These are phyloP conservation scores for Chrysogorgia sp. DNA, from an alignment of 92 coral and sea anemone genomes.

Conservation along the genomic window DNA sequence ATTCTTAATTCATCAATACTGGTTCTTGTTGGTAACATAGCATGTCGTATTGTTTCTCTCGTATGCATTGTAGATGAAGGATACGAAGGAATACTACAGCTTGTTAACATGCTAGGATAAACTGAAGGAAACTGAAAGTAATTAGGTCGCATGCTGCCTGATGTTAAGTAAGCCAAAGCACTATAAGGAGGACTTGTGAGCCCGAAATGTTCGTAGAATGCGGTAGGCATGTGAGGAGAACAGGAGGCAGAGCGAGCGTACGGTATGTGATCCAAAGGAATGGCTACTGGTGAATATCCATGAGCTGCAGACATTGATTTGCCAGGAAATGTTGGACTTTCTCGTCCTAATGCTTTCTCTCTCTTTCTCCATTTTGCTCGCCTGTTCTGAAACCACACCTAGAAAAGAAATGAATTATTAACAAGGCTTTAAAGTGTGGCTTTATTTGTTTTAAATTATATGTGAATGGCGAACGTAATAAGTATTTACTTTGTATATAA, in stretches of 20 bases:
- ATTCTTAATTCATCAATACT: slow-evolving; percentile 38
- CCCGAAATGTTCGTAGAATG: slow-evolving; percentile 31
- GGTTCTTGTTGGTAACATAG: slow-evolving; percentile 2
- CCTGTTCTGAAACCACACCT: slow-evolving; percentile 99
- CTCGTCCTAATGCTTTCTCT: slow-evolving; percentile 95
- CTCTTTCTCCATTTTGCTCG: slow-evolving; percentile 98
- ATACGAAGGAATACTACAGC: slow-evolving; percentile 17
- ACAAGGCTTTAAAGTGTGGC: background rate
- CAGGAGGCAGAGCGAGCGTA: slow-evolving; percentile 11
- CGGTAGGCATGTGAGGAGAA: background rate
- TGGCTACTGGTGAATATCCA: background rate
- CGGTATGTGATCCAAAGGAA: slow-evolving; percentile 8
- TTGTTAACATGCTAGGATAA: slow-evolving; percentile 3
- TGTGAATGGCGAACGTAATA: too few species aligned
- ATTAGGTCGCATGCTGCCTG: slow-evolving; percentile 27
- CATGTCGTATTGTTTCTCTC: background rate
- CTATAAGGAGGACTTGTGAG: slow-evolving; percentile 21
- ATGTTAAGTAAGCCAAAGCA: slow-evolving; percentile 22
- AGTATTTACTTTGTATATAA: too few species aligned
- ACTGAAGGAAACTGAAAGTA: slow-evolving; percentile 24
- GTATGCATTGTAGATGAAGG: background rate
- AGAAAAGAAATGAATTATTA: background rate
- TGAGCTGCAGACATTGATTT: background rate
- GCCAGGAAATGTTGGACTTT: slow-evolving; percentile 73
- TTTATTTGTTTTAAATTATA: too few species aligned